These are phyloP conservation scores for Parazoanthus swiftii DNA, from an alignment of 92 coral and sea anemone genomes.

Conservation along the genomic window DNA sequence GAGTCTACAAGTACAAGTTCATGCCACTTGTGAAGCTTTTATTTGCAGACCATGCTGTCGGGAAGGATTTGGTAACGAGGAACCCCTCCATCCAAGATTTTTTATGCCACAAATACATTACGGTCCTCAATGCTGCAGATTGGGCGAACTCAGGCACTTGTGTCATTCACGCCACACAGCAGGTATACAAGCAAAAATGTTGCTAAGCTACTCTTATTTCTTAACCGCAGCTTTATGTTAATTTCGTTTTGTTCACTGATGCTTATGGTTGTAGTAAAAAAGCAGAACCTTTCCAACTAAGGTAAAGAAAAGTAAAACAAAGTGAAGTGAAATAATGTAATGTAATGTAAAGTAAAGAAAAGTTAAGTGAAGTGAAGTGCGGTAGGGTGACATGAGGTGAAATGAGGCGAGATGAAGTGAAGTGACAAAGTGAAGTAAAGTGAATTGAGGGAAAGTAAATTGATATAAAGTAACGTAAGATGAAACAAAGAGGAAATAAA, in stretches of 20 bases:
- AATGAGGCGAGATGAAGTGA: no score
- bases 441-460: no score
- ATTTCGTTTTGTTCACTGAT: not conserved
- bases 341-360: no score
- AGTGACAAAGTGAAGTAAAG: no score
- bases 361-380: no score
- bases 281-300: not conserved
- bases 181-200: not conserved
- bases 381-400: no score
- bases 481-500: no score
- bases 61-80: not conserved
- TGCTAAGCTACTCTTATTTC: no score
- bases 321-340: no score
- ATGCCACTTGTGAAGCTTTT: slow-evolving; percentile 13
- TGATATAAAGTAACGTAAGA: no score
- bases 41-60: not conserved
- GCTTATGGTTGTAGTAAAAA: not conserved
- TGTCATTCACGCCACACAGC: not conserved
- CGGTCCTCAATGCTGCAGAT: not conserved
- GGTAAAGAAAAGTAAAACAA: no score
- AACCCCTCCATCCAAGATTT: not conserved
- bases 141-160: not conserved
- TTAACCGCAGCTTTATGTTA: not conserved
- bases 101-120: not conserved
- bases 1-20: slow-evolving; percentile 11